Base-by-base conservation (phyloP, 1,140 invertebrate species). In the Ooceraea biroi region DNA sequence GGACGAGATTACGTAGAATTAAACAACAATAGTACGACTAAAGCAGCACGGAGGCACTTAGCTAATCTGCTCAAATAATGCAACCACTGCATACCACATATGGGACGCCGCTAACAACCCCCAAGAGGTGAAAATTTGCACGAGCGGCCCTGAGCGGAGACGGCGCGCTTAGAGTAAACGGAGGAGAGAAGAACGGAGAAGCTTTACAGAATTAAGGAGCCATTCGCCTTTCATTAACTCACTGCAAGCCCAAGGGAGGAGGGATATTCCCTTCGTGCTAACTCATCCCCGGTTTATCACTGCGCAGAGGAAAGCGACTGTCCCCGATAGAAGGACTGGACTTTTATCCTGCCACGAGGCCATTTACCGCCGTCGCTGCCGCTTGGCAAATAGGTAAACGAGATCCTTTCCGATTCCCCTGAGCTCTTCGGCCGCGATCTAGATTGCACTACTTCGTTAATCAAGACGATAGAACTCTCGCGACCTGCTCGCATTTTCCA, bases 141-240 rank as follows among this genome's bases (percentile, higher is more conserved):
- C 68, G 25, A 44, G 72, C 73, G 63, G 84, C 63, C 72, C 76
- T 85, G 83, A 65, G 63, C 66, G 36, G 83, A 46, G 76, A 82
- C 41, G 46, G 78, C n/a, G 76, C 36, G 80, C 65, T 58, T 71
- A 85, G 83, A 84, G 76, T 72, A 82, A 84, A 85, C 72, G 84
- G 80, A 76, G 61, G 27, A 72, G 89, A 77, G 77, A 85, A 58
- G 76, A 86, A 57, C 60, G 27, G 84, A 63, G 83, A 80, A 87
- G 85, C 90, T 92, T 90, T 92, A 91, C 85, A 89, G 91, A 91
- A 92, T 93, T 93, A 92, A 92, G 90, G 91, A 90, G 88, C 91
- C 88, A 91, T 92, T 91, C 90, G 88, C 78, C 87, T 91, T 92
- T 91, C 89, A 90, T 92, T 92, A 92, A 92, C 86, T 90, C 84